phyloP scores from a whole-genome alignment of 1,140 invertebrate species.

The Rhagoletis zephyria region DNA sequence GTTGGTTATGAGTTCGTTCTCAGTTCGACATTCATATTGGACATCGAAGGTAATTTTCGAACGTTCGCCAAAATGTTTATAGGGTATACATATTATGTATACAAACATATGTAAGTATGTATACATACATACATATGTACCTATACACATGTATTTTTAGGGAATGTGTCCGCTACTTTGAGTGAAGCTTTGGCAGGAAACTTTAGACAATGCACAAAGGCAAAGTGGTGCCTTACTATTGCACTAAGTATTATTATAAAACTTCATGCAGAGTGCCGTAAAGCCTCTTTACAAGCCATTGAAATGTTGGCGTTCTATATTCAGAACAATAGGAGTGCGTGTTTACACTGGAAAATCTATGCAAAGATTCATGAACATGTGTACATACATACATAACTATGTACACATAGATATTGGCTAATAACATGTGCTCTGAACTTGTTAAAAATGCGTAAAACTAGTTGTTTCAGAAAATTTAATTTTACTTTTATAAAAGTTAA shows the following conservation, averaged over 20 bases:
- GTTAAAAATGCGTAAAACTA: no score
- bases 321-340: background rate
- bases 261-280: constrained; percentile 42
- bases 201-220: constrained; percentile 72
- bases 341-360: background rate
- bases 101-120: background rate
- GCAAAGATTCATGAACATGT: background rate
- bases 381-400: background rate
- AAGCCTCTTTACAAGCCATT: constrained; percentile 15
- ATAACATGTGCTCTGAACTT: no score
- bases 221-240: constrained; percentile 72
- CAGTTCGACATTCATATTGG: no score
- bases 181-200: constrained; percentile 67
- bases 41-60: no score
- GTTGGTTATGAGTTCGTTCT: no score
- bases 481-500: no score
- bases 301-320: constrained; percentile 28
- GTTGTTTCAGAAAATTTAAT: no score
- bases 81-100: no score
- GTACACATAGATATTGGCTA: background rate
- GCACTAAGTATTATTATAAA: constrained; percentile 47
- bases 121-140: no score
- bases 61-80: no score
- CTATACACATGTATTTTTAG: background rate
- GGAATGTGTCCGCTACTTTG: background rate